Base-by-base conservation (phyloP, 2,888 invertebrate genomes). In the Cheilosia impressa region DNA sequence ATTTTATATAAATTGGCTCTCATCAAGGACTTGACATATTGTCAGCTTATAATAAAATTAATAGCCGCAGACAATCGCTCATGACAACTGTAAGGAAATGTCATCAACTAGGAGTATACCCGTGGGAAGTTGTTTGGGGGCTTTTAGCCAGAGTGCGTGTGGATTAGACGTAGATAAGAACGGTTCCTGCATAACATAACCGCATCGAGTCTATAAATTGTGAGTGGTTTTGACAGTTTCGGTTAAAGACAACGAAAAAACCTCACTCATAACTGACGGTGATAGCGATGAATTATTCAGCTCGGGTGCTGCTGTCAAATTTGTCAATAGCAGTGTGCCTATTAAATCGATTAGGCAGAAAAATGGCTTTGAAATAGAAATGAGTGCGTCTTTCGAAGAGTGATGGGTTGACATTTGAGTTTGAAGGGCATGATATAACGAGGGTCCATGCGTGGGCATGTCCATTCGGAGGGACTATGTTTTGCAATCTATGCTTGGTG, bases 1-100 rank as follows among this genome's bases (percentile, higher is more conserved):
- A 38, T 38, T 31, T 31, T 38, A 38, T 13, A 52, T 27, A 24
- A 24, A 55, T 53, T 52, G 62, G 52, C 19, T 47, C 52, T 66
- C 58, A 69, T 76, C 75, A 69, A 38, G 69, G 57, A 63, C 57
- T 76, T 81, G 81, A 81, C 75, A 57, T 69, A 69, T 75, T 57
- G 75, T 24, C 75, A 58, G 69, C 63, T 69, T 75, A 81, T 81
- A 63, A 53, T 60, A 19, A 72, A 77, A 77, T 66, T 68, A 60
- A 77, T 82, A 60, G 72, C 53, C 57, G 9, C 66, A 55, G 31
- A 55, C 41, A 50, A 41, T 65, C 65, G 66, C n/a, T 66, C 65
- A 58, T 58, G 65, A 75, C 75, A 66, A 57, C 41, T 65, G 50
- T 38, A 55, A 45, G 57, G 57, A 55, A 34, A 2, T 65, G 63